Conservation (phyloP, 2,888 invertebrate genomes). For the Koerneria pararmatus region DNA sequence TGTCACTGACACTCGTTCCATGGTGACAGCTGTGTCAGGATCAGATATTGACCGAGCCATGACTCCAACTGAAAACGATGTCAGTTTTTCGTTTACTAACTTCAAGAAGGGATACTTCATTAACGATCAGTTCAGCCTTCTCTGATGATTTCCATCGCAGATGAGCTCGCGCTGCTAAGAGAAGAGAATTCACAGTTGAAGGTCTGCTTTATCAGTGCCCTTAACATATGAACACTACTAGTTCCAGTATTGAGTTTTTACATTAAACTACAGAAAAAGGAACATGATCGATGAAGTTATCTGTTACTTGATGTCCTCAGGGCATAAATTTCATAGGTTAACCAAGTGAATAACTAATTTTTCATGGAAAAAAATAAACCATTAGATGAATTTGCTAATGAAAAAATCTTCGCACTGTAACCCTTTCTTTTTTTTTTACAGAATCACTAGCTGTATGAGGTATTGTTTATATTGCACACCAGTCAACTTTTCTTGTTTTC, state of each 20-base stretch:
- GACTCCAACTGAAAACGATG: constrained; percentile 53
- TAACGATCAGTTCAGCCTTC: constrained; percentile 53
- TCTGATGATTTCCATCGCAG: constrained; percentile 69
- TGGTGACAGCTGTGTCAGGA: constrained; percentile 39
- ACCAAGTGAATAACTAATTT: too few relatives aligned
- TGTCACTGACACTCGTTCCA: constrained; percentile 39
- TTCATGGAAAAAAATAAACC: background rate
- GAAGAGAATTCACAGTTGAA: constrained; percentile 46
- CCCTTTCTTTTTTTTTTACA: background rate
- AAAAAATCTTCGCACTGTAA: background rate
- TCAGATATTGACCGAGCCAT: constrained; percentile 39
- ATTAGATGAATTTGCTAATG: background rate
- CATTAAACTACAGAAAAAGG: background rate
- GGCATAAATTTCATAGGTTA: too few relatives aligned
- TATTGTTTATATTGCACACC: too few relatives aligned
- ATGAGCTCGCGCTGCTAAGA: constrained; percentile 64
- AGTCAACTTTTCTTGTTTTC: too few relatives aligned
- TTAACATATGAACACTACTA: too few relatives aligned
- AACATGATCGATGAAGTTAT: background rate
- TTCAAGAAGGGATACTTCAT: background rate
- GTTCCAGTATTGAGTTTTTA: too few relatives aligned
- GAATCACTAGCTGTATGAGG: too few relatives aligned
- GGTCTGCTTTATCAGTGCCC: too few relatives aligned
- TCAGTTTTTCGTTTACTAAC: constrained; percentile 21
- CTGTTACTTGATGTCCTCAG: too few relatives aligned